Conservation (phyloP, 1,140 invertebrate genomes). For the Triops cancriformis region DNA sequence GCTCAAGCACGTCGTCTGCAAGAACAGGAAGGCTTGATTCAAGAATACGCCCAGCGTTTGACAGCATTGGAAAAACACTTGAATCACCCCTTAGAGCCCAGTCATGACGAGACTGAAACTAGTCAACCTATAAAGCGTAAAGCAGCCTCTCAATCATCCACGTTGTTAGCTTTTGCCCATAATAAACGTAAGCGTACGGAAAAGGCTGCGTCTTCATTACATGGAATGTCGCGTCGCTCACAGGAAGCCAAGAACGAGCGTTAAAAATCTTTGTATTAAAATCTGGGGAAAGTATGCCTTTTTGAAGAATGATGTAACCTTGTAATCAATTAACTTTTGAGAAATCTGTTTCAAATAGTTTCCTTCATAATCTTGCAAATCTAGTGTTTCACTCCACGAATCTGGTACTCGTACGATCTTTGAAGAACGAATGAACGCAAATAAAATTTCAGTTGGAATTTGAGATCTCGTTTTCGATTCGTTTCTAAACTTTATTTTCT, state of each 20-base stretch:
- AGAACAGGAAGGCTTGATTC: neutral
- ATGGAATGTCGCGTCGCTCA: neutral
- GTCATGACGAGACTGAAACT: neutral
- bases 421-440: neutral
- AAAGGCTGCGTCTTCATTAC: neutral
- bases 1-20: neutral
- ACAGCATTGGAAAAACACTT: neutral
- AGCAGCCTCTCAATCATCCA: conserved; percentile 1
- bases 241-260: neutral
- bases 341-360: neutral
- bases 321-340: too few species aligned
- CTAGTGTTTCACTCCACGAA: neutral
- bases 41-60: neutral
- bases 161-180: neutral
- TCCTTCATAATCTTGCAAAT: neutral
- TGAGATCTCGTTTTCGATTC: neutral
- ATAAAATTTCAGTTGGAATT: neutral
- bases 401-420: neutral
- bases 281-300: neutral
- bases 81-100: neutral
- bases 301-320: too few species aligned
- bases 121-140: neutral
- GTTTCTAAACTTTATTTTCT: neutral
- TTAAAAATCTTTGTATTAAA: neutral
- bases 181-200: neutral